A percentile compares a stretch with the other conserved stretches of the same genome.
Conservation (phyloP, 1,140 invertebrate genomes). For the Eurytemora carolleeae region DNA sequence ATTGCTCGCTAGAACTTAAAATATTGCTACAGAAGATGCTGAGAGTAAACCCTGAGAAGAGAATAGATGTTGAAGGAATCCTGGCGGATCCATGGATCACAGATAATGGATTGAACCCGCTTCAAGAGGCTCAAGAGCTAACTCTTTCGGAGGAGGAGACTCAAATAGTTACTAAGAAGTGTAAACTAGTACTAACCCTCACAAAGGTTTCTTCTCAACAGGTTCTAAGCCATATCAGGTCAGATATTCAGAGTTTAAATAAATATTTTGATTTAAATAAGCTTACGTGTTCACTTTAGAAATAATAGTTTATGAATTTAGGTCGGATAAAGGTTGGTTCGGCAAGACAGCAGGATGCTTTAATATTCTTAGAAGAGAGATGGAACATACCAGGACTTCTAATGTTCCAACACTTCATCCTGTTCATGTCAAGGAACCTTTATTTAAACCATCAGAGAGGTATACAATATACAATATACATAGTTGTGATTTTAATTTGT, state of each 20-base stretch:
- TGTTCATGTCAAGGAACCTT: too few relatives aligned
- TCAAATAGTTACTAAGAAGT: not conserved
- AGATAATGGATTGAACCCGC: too few relatives aligned
- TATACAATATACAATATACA: too few relatives aligned
- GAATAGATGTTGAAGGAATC: not conserved
- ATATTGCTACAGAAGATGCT: not conserved
- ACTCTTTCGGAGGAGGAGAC: not conserved
- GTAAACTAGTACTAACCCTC: not conserved
- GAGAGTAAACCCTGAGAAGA: not conserved
- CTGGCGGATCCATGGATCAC: too few relatives aligned
- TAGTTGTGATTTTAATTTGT: too few relatives aligned
- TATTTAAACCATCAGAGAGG: too few relatives aligned
- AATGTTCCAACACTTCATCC: too few relatives aligned
- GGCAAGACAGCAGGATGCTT: not conserved
- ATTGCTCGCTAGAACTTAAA: too few relatives aligned
- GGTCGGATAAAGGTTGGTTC: not conserved
- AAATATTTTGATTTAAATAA: not conserved
- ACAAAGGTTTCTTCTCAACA: too few relatives aligned
- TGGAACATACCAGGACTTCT: too few relatives aligned
- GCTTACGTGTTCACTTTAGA: not conserved
- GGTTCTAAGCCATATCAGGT: too few relatives aligned
- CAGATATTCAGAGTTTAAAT: not conserved
- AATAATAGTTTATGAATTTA: not conserved
- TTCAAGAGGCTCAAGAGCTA: too few relatives aligned
- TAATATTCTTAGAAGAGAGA: not conserved